Evolutionary conservation across 2,797 vertebrate genomes (phyloP), one percentile per base, ranked within the genome.

Genomic region (Falco rusticolus): DNA sequence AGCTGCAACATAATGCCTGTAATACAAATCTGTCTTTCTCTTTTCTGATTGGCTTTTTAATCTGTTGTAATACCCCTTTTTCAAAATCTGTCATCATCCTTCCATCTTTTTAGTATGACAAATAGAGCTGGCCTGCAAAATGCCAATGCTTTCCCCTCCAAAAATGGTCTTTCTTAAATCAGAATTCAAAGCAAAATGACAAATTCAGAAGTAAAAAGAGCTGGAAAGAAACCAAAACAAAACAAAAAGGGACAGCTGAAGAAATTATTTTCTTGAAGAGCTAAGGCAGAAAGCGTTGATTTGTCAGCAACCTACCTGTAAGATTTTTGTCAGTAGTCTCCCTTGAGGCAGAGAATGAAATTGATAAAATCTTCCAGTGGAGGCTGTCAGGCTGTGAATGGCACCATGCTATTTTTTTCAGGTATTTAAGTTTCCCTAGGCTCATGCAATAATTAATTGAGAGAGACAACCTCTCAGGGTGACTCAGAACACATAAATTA

Each of bases 401-500:
- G 37, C 96, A 84, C 92, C 53, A 34, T 63, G 39, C 68, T 89
- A 29, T 89, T 93, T 95, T 60, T 92, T 89, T 95, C 84, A 74
- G 86, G 51, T 93, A 72, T 84, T 94, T 91, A 51, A 65, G 64
- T 92, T 90, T 93, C 90, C 92, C 93, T 77, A 68, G 87, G 64
- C 81, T 95, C 54, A 17, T 95, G 60, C 39, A 33, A 16, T 87
- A 90, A 90, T 95, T 96, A 97, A 94, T 95, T 87, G 80, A 91
- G 74, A 93, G 77, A 95, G 89, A 77, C 84, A 93, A 26, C 81
- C 60, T 95, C 83, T 87, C 45, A 50, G 65, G 41, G 74, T 88
- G 45, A 64, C 60, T 95, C 86, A 77, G 87, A 96, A 80, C 31
- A 87, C 56, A 33, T 77, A 74, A 87, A 87, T 96, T 92, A 77